A percentile compares a stretch with the other conserved stretches of the same genome.
Conservation (phyloP, 2,888 invertebrate species). For the Caenorhabditis japonica region DNA sequence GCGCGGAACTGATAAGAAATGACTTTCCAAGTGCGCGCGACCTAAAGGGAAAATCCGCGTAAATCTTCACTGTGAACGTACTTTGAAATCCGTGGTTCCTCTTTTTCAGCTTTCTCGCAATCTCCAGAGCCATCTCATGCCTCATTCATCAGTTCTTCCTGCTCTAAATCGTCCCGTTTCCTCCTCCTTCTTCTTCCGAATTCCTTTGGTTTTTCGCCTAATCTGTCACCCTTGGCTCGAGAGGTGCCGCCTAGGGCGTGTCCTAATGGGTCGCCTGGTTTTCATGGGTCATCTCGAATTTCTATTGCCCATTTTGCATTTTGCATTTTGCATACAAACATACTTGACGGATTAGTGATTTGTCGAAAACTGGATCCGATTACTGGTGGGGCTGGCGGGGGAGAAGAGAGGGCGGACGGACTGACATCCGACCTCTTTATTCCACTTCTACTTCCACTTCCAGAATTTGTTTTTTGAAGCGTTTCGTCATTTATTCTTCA, state of each 20-base stretch:
- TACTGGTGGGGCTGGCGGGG: constrained; percentile 11
- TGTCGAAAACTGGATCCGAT: constrained; percentile 26
- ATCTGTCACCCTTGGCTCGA: constrained; percentile 21
- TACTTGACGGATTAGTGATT: constrained; percentile 18
- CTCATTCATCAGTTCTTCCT: constrained; percentile 20
- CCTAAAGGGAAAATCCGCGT: no score
- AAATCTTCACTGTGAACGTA: background rate
- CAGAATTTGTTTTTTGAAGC: constrained; percentile 11
- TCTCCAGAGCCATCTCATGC: constrained; percentile 4
- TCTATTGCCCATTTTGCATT: background rate
- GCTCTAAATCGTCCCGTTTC: background rate
- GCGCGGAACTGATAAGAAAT: no score
- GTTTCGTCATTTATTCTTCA: constrained; percentile 18
- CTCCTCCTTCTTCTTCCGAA: no score
- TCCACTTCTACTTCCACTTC: background rate
- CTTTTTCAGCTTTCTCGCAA: background rate
- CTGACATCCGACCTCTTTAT: constrained; percentile 41
- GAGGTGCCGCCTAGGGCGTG: no score
- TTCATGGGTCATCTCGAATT: background rate
- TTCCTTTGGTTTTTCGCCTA: background rate
- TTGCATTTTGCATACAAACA: no score
- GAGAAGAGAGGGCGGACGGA: constrained; percentile 14
- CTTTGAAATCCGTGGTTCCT: background rate
- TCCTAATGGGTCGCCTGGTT: background rate
- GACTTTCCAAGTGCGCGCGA: no score